These are phyloP conservation scores for Hemicrepidius hirtus DNA, from an alignment of 2,888 invertebrate genomes.

Conservation along the genomic window DNA sequence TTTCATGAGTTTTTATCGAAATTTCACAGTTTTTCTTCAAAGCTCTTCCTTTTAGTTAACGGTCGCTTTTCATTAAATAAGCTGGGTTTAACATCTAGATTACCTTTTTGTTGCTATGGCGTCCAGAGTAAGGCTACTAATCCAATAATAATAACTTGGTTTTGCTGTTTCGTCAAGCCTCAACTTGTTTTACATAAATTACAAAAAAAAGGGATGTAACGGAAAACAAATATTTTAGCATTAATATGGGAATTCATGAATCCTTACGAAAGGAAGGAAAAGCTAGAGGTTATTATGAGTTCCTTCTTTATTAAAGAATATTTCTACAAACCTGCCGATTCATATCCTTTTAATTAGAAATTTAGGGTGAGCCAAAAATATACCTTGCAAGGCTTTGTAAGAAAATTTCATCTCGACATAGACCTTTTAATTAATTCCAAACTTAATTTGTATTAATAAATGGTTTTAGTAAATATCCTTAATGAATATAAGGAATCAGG, in stretches of 20 bases:
- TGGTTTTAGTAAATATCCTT: conserved; percentile 11
- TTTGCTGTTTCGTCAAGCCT: conserved; percentile 24
- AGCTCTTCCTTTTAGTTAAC: background rate
- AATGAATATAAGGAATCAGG: background rate
- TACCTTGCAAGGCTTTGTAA: background rate
- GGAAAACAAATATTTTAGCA: conserved; percentile 10
- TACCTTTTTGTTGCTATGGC: conserved; percentile 6
- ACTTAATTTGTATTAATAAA: conserved; percentile 29
- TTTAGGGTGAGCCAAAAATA: background rate
- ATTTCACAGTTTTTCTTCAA: background rate
- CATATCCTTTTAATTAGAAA: background rate
- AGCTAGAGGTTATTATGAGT: conserved; percentile 1
- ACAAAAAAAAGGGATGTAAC: conserved; percentile 7
- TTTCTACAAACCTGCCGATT: conserved; percentile 16
- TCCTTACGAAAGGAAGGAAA: conserved; percentile 14
- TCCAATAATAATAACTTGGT: background rate
- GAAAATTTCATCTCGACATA: background rate
- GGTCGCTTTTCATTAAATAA: conserved; percentile 2
- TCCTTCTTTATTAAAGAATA: conserved; percentile 17
- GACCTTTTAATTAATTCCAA: conserved; percentile 11
- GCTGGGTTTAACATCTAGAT: conserved; percentile 20
- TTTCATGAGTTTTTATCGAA: no score
- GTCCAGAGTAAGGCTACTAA: background rate
- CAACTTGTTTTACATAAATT: conserved; percentile 21
- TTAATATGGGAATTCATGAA: conserved; percentile 19